Percentiles rank a stretch among this genome's conserved stretches.
These are phyloP conservation scores for Xanthorhoe designata DNA, from an alignment of 2,888 invertebrate genomes.

Conservation along the genomic window DNA sequence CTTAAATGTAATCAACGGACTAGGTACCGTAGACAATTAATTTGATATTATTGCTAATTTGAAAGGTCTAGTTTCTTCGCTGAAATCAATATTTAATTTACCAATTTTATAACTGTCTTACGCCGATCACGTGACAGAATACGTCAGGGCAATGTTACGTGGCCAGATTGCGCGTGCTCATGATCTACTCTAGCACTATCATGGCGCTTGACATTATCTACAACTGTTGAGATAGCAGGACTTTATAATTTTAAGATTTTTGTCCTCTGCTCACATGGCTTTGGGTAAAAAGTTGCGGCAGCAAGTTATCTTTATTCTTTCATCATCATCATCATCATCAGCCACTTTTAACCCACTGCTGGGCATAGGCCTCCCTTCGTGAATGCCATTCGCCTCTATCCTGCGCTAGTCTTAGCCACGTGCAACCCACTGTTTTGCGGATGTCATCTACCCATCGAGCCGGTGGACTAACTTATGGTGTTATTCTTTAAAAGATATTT, in stretches of 20 bases:
- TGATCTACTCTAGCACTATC: constrained; percentile 6
- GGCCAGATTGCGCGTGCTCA: constrained; percentile 9
- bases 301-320: too few species aligned
- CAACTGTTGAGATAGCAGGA: neutral
- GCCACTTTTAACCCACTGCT: too few species aligned
- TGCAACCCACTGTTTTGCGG: too few species aligned
- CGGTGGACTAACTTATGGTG: too few species aligned
- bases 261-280: too few species aligned
- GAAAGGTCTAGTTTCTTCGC: neutral
- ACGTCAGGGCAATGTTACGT: constrained; percentile 16
- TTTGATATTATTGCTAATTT: neutral
- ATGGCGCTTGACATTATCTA: constrained; percentile 4
- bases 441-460: too few species aligned
- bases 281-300: neutral
- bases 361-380: too few species aligned
- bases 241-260: neutral
- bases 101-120: constrained; percentile 11
- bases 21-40: neutral
- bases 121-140: constrained; percentile 11
- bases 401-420: too few species aligned
- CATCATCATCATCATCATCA: too few species aligned
- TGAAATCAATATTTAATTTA: neutral
- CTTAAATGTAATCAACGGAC: neutral
- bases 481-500: too few species aligned
- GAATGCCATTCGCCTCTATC: too few species aligned